Base-by-base conservation (phyloP, 2,888 invertebrate genomes). In the Dasysyrphus albostriatus region DNA sequence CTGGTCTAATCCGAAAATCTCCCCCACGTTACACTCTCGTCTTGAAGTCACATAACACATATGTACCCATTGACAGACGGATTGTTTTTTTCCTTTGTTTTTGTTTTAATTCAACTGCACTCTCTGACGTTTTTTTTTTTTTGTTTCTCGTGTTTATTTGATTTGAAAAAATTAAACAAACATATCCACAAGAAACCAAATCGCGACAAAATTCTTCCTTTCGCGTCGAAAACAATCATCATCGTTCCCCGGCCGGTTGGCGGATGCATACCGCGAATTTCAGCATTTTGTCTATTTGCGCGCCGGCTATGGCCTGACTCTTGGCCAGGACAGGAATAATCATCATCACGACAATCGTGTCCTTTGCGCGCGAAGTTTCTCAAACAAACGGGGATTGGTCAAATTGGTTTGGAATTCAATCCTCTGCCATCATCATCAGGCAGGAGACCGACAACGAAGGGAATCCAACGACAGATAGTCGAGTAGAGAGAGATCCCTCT, bases 321-420 rank as follows among this genome's bases (percentile, higher is more conserved):
- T 49, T 14, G 39, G 39, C 69, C 51, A 51, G 82, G 61, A n/a
- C 70, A 54, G 75, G 83, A 79, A 87, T 87, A 87, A 87, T 87
- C 87, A 79, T 87, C 87, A 87, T 87, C 87, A 87, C 87, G 87
- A 87, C 83, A 87, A 87, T 87, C 87, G 87, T 87, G 87, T 87
- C 87, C 87, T 87, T 78, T 72, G 63, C 69, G 63, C 69, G 63
- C 69, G 12, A 51, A 63, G 65, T 58, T 47, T 24, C 37, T 32
- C 69, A 77, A 77, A 78, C 74, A 78, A 61, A 83, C 78, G 78
- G 78, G 74, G 75, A 83, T 83, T 79, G 87, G 87, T 87, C 87
- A 87, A 87, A 83, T 87, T 87, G 87, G 82, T 75, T 65, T 83
- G 82, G 87, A 82, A 78, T 87, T 83, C 87, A 87, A 83, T 82